Evolutionary conservation across 2,113 vertebrate species (phyloP), one percentile per base, ranked within the genome.

Genomic region (Chinchilla lanigera): DNA sequence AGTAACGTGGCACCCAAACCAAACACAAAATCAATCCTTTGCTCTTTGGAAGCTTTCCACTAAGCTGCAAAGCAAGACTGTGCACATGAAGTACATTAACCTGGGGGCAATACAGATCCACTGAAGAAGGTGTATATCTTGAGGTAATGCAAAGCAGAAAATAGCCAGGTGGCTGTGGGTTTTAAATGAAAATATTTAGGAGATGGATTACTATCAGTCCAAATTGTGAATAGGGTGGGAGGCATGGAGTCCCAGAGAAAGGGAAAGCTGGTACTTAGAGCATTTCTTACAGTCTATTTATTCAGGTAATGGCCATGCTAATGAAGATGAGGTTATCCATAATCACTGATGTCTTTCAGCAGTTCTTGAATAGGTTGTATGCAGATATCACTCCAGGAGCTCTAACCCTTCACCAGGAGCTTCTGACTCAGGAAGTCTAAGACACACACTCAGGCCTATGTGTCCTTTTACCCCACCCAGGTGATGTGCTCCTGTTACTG

Each of bases 171-270:
- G 38, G 30, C 13, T 78, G 19, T 24, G 58, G 94, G 73, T 92
- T 89, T 83, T 89, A 90, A 94, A 83, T 28, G 54, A 92, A 92
- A 92, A 80, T 26, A 63, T 92, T 90, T 87, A 63, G 61, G 28
- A 73, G 71, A 24, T 85, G 75, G 86, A 73, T 95, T 95, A 94
- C 84, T 35, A 60, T 67, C 61, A 89, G 33, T 82, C 56, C 44
- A 92, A 85, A 83, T 63, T 86, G 35, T 90, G 60, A 90, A 92
- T 92, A 22, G 3, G 4, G 13, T 26, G 2, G 87, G 26, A 92
- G 60, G 44, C 20, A 63, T 58, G 20, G 44, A 94, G 92, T 97
- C 33, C 88, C 80, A 63, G 81, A 86, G 58, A 89, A 75, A 81
- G 65, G 41, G n/a, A 89, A 92, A 80, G 47, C 71, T 65, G 81